A percentile compares a stretch with the other conserved stretches of the same genome.
Conservation (phyloP, 2,888 invertebrate genomes). For the Drosophila heteroneura region DNA sequence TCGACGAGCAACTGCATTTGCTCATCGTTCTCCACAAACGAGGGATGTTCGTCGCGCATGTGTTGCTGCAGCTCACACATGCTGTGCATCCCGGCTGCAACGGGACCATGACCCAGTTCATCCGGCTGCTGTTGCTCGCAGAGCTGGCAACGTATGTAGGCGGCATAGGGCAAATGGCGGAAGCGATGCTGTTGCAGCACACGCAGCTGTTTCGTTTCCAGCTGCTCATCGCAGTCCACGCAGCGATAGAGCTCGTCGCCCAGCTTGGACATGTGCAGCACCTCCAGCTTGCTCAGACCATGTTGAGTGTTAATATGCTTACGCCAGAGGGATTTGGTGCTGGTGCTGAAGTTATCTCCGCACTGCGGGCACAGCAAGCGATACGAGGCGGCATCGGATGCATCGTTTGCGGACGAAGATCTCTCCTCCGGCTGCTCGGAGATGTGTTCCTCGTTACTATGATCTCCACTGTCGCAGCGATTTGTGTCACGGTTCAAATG, state of each 20-base stretch:
- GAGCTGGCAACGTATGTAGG: conserved; percentile 76
- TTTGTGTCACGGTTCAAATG: conserved; percentile 81
- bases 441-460: conserved; percentile 25
- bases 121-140: conserved; percentile 62
- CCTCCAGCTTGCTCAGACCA: conserved; percentile 65
- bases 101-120: conserved; percentile 22
- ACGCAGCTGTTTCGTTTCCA: conserved; percentile 71
- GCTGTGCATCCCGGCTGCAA: conserved; percentile 48
- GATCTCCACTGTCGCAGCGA: conserved; percentile 66
- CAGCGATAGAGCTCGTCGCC: conserved; percentile 69
- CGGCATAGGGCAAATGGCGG: conserved; percentile 76
- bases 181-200: conserved; percentile 79
- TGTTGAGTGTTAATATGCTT: conserved; percentile 79
- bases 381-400: conserved; percentile 46
- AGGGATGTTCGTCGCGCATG: conserved; percentile 71
- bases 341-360: conserved; percentile 72
- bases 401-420: not conserved
- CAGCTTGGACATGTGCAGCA: conserved; percentile 70
- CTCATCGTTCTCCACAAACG: conserved; percentile 38
- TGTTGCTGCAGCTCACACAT: conserved; percentile 77
- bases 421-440: conserved; percentile 22
- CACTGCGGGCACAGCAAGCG: conserved; percentile 78
- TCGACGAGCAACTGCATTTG: conserved; percentile 32
- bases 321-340: conserved; percentile 72
- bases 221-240: conserved; percentile 74